Percentiles rank a stretch among this genome's conserved stretches.
These are phyloP conservation scores for Pionites leucogaster DNA, from an alignment of 2,113 vertebrate genomes.

Conservation along the genomic window DNA sequence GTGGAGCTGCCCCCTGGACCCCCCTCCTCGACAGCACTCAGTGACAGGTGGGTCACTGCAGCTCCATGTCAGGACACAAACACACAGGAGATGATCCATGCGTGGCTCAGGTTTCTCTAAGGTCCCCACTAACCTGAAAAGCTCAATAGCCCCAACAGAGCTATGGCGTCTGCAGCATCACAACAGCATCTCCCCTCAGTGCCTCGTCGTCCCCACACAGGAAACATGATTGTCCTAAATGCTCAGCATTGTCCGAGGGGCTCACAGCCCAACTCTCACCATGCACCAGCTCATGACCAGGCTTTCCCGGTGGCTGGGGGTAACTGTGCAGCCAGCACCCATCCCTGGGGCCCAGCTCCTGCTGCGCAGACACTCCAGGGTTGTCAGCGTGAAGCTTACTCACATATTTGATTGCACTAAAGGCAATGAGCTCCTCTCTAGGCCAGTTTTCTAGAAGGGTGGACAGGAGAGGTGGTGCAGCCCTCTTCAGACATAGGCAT, in stretches of 20 bases:
- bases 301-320: background rate
- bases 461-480: background rate
- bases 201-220: background rate
- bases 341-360: background rate
- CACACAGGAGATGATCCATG: background rate
- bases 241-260: rapidly evolving
- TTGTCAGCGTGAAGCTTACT: rapidly evolving
- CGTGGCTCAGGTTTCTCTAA: background rate
- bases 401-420: background rate
- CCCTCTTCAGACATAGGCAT: background rate
- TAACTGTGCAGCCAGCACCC: background rate
- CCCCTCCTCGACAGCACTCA: background rate
- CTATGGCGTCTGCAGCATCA: background rate
- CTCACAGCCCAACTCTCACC: background rate
- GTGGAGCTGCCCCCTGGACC: background rate
- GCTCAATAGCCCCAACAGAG: background rate
- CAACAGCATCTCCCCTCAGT: background rate
- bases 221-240: background rate
- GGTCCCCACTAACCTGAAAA: background rate
- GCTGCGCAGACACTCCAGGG: background rate
- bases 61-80: background rate
- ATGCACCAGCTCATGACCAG: background rate
- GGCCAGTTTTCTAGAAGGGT: background rate
- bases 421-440: background rate
- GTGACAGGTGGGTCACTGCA: background rate